Evolutionary conservation across 2,888 invertebrate genomes (phyloP).

Genomic region (Hemistola chrysoprasaria): DNA sequence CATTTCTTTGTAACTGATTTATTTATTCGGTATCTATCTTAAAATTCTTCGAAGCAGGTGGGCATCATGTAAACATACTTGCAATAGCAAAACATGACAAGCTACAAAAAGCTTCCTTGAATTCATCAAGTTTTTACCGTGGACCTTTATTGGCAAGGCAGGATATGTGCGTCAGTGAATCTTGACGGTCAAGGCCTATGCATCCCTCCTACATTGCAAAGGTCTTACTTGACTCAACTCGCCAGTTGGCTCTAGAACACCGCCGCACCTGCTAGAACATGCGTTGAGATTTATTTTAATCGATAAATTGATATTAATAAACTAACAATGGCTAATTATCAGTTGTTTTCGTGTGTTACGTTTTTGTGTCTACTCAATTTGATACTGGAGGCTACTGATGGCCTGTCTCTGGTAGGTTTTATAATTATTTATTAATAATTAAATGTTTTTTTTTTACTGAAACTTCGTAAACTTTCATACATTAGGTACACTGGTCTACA

Average conservation of each 20-base stretch:
- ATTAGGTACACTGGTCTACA: too few relatives aligned
- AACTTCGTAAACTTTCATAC: too few relatives aligned
- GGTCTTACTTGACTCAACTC: slow-evolving; percentile 2
- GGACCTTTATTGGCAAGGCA: slow-evolving; percentile 22
- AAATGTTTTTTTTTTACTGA: not conserved
- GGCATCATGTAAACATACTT: too few relatives aligned
- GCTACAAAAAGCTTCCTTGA: slow-evolving; percentile 8
- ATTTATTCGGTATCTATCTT: not conserved
- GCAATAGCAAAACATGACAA: not conserved
- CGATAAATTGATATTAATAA: slow-evolving; percentile 1
- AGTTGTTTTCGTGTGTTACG: slow-evolving; percentile 44
- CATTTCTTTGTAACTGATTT: too few relatives aligned
- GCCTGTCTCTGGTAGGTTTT: slow-evolving; percentile 54
- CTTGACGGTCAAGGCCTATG: slow-evolving; percentile 64
- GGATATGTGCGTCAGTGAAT: slow-evolving; percentile 59
- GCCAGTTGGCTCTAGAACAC: slow-evolving; percentile 10
- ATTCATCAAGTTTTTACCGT: slow-evolving; percentile 12
- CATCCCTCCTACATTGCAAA: slow-evolving; percentile 31
- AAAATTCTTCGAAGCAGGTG: not conserved
- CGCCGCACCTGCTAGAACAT: slow-evolving; percentile 10
- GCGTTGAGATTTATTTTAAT: slow-evolving; percentile 8
- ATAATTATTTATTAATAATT: slow-evolving; percentile 14
- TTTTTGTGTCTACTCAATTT: slow-evolving; percentile 53
- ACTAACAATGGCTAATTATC: slow-evolving; percentile 37
- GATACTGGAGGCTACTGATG: slow-evolving; percentile 53